Evolutionary conservation across 2,113 vertebrate species (phyloP).

Genomic region (Notothenia rossii): DNA sequence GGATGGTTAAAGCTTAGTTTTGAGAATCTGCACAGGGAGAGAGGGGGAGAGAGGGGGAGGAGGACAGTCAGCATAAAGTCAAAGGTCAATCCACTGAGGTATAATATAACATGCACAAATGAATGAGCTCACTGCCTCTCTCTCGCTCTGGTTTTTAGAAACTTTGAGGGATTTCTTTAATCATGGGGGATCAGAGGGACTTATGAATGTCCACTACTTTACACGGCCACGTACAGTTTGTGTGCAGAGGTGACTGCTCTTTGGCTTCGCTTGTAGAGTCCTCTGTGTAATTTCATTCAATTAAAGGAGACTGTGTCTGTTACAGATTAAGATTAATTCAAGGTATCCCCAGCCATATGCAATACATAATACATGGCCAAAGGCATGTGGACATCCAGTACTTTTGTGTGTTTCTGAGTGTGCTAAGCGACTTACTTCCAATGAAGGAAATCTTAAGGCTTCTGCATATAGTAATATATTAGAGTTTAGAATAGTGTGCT

Average conservation of each 20-base stretch:
- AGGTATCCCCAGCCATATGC: slow-evolving; percentile 1
- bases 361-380: not conserved
- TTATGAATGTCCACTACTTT: slow-evolving; percentile 76
- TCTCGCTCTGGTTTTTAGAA: slow-evolving; percentile 39
- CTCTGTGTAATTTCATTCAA: slow-evolving; percentile 22
- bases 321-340: slow-evolving; percentile 21
- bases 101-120: slow-evolving; percentile 72
- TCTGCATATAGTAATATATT: not conserved
- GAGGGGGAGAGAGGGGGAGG: slow-evolving; percentile 11
- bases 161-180: slow-evolving; percentile 73
- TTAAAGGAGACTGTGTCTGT: slow-evolving; percentile 27
- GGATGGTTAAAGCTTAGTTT: slow-evolving; percentile 67
- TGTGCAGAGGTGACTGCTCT: slow-evolving; percentile 28
- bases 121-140: slow-evolving; percentile 49
- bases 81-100: slow-evolving; percentile 76
- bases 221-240: slow-evolving; percentile 40
- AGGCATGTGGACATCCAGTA: not conserved
- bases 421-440: not conserved
- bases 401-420: slow-evolving; percentile 8
- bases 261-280: slow-evolving; percentile 19
- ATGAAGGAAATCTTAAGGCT: not conserved
- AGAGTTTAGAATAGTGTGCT: not conserved
- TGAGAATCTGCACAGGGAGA: slow-evolving; percentile 64
- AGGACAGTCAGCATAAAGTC: slow-evolving; percentile 40
- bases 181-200: slow-evolving; percentile 73